Base-by-base conservation (phyloP, 2,113 vertebrate species). In the Etheostoma cragini region DNA sequence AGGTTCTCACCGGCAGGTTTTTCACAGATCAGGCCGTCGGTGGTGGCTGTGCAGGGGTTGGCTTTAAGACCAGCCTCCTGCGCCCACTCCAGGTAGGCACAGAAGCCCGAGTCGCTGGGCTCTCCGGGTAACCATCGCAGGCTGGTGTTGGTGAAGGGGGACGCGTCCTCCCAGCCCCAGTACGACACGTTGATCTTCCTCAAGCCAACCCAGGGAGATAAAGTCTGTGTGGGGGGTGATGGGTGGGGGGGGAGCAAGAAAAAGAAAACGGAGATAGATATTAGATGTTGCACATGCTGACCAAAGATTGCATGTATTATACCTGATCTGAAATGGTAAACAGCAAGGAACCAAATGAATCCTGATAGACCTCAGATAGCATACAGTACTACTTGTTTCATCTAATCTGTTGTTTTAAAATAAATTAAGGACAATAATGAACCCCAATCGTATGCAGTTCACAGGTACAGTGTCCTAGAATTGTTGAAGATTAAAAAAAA, bases 131-230 rank as follows among this genome's bases (percentile, higher is more conserved):
- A 93, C 97, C 97, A 98, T 72, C 95, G 94, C 49, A 98, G 89
- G 0, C 94, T 94, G 68, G 89, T 96, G 94, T 98, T 98, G 46
- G 96, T 96, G 89, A 98, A 98, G 4, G 97, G 95, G 0, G 97
- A 97, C 87, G 96, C 94, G 82, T 99, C 97, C 72, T 99, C 98
- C 97, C 97, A 99, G 88, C 97, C 97, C 98, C 98, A 99, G 22
- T 98, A 98, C 0, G 98, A 99, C 54, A 98, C 95, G 0, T 99
- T 99, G 91, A 98, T 98, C 92, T 98, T 98, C 85, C 97, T 95
- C 84, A 99, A 92, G 19, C 98, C 98, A 10, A 99, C 97, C 98
- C 98, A 98, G 0, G 98, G 98, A 17, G 97, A 97, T 77, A 99
- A 96, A 38, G 88, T 91, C 97, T 99, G 81, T 17, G 62, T 30